A percentile compares a stretch with the other conserved stretches of the same genome.
Evolutionary conservation across 2,888 invertebrate genomes (phyloP).

Genomic region (Watsonalla binaria): DNA sequence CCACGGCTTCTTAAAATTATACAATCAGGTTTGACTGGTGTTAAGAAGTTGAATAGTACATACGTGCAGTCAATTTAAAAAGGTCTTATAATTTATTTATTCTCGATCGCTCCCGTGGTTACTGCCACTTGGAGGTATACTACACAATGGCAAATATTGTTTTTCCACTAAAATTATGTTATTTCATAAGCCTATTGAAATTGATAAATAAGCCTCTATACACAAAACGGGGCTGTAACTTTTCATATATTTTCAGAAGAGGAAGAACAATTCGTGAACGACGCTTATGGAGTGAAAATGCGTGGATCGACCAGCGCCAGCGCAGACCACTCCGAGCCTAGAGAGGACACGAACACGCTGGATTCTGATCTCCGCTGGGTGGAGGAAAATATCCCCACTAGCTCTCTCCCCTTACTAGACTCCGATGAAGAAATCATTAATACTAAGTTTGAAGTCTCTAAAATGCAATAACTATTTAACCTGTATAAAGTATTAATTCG

Average conservation of each 20-base stretch:
- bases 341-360: slow-evolving; percentile 46
- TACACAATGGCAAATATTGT: no score
- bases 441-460: slow-evolving; percentile 91
- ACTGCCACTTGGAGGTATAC: no score
- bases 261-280: slow-evolving; percentile 91
- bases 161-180: no score
- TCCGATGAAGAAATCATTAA: slow-evolving; percentile 91
- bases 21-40: no score
- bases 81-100: no score
- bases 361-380: slow-evolving; percentile 86
- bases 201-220: no score
- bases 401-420: slow-evolving; percentile 82
- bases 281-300: slow-evolving; percentile 91
- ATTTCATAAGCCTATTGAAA: no score
- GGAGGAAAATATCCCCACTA: slow-evolving; percentile 94
- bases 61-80: no score
- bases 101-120: no score
- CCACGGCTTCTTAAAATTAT: no score
- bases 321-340: slow-evolving; percentile 25
- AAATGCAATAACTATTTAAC: slow-evolving; percentile 85
- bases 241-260: slow-evolving; percentile 73
- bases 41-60: no score
- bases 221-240: no score
- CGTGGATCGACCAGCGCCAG: slow-evolving; percentile 69
- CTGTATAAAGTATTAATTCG: slow-evolving; percentile 43